Base-by-base conservation (phyloP, 2,888 invertebrate species). In the Cerastis leucographa region DNA sequence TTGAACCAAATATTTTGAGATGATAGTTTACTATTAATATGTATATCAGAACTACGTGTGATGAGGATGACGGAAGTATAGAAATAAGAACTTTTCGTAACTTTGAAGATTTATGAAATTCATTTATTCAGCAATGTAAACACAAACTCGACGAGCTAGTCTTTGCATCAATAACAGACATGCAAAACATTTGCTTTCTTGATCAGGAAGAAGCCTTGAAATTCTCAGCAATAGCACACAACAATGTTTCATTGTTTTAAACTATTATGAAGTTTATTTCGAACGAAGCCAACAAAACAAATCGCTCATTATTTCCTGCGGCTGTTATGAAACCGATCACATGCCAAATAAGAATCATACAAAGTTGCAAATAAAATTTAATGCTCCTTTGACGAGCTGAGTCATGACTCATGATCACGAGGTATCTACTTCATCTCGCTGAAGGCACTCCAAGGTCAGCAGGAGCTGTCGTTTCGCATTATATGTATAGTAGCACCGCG, bases 371-470 rank as follows among this genome's bases (percentile, higher is more conserved):
- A 86, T 79, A 78, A 85, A 81, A 82, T 78, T 76, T 59, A 76
- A 83, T 82, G 75, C 71, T 83, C 68, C 83, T 83, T 80, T 78
- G 82, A 81, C 75, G 76, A 64, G 35, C 46, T 84, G 85, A 87
- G 73, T 85, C 85, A 86, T 78, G 59, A 59, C 29, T 29, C 59
- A 56, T 54, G 1, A n/a, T 56, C 19, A 14, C 14, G 73, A 67
- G 73, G 70, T 68, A 72, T 70, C 76, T 29, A 35, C 19, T 35
- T 73, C 75, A 83, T 78, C 70, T 85, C 70, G 74, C 56, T 74
- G 76, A 77, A 74, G 70, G 54, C 62, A 73, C 81, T 44, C 56
- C 91, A 92, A 92, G 93, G 93, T 82, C 89, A 89, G 83, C 82
- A 87, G 83, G 88, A 88, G 84, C 86, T 77, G 78, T 68, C 71